Evolutionary conservation across 2,797 vertebrate species (phyloP), one percentile per base, ranked within the genome.

Genomic region (Sebastes matsubarae): DNA sequence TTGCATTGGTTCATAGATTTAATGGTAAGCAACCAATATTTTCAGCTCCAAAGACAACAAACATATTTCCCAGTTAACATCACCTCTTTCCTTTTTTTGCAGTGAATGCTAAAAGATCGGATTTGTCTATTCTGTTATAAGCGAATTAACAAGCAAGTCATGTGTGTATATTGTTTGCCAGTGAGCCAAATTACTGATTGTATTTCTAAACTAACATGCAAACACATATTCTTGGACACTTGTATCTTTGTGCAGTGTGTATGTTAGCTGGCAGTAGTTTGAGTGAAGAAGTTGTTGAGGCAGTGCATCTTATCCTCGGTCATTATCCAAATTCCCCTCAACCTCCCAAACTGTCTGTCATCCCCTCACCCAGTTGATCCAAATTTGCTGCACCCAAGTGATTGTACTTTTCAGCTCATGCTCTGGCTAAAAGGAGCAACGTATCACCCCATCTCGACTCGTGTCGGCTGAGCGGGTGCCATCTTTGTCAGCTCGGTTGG

Each of bases 401-500:
- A 75, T 36, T 65, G 69, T 25, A 50, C 61, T 75, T 72, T 69
- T 55, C 57, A 63, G 67, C 70, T 87, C 68, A 22, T 46, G 61
- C 55, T 72, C 8, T 11, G 36, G 66, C 83, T 76, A 81, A 77
- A 78, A 58, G 77, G 32, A 29, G n/a, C 65, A 59, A 24, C 69
- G 29, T 67, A 52, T 86, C 84, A 70, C 77, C 81, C 59, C 67
- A 54, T 60, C 75, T 42, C 25, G 27, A 46, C 72, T 75, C 25
- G 32, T 64, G 54, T 58, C 60, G 66, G 77, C 75, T 71, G 50
- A 84, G 78, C 12, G 76, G 83, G 78, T 60, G 81, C 82, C 89
- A 85, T 87, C 78, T 87, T 87, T 80, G 75, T 72, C 82, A 77
- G 74, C 72, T 81, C 27, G 36, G 10, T 36, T 61, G 73, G 54